Evolutionary conservation across 2,113 vertebrate species (phyloP).

Genomic region (Sciurus niger): DNA sequence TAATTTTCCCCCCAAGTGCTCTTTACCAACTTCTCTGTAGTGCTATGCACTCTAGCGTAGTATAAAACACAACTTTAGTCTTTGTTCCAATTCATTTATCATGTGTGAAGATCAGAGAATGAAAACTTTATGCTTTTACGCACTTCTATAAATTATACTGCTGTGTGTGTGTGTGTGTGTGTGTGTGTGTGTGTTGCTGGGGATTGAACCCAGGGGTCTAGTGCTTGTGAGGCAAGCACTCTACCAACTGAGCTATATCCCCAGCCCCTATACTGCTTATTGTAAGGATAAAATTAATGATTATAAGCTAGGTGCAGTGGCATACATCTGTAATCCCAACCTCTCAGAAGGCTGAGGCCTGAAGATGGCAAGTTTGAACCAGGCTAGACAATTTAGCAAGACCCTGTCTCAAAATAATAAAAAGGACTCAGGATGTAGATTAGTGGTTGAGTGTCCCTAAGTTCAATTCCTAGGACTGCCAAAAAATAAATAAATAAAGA

Average conservation of each 20-base stretch:
- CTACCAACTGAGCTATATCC: too few species aligned
- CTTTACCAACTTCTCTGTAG: not conserved
- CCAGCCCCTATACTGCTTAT: not conserved
- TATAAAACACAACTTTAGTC: not conserved
- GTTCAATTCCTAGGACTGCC: not conserved
- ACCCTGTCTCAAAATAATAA: not conserved
- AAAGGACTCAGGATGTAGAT: not conserved
- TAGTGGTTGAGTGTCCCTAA: not conserved
- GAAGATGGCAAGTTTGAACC: not conserved
- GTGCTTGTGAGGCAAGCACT: too few species aligned
- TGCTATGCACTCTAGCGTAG: not conserved
- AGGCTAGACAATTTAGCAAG: not conserved
- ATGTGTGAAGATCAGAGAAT: not conserved
- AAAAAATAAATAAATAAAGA: not conserved
- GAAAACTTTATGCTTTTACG: not conserved
- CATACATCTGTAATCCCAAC: not conserved
- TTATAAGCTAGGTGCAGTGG: not conserved
- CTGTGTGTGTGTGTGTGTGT: too few species aligned
- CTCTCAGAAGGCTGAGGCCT: not conserved
- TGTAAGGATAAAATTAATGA: conserved; percentile 40
- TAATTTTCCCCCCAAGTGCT: not conserved
- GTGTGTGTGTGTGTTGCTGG: too few species aligned
- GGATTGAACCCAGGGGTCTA: too few species aligned
- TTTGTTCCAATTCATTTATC: not conserved
- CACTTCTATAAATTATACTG: not conserved